Evolutionary conservation across 2,888 invertebrate species (phyloP), one percentile per base, ranked within the genome.

Genomic region (Blastobasis lacticolella): DNA sequence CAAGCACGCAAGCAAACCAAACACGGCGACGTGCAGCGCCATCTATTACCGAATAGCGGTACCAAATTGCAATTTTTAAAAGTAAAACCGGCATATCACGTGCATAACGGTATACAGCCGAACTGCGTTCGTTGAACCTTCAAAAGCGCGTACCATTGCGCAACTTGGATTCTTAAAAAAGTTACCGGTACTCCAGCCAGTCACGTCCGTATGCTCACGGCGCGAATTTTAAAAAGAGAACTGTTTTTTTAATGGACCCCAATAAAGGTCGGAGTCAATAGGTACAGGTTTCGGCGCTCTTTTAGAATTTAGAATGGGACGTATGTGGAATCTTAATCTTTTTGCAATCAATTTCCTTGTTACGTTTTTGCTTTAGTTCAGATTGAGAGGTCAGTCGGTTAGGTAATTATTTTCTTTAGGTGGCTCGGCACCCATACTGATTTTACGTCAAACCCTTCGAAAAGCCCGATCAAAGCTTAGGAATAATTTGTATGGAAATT

Each of bases 31-130:
- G 54, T 62, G 69, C 61, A 73, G 62, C 71, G 75, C 76, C 71
- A 78, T 84, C 87, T 86, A 62, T 71, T 71, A 70, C 58, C 68
- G 57, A 58, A 72, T 87, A 86, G 87, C 85, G 78, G 80, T 75
- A 86, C 70, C 67, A 77, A 71, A 73, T 77, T 66, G 78, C 78
- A 66, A 79, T 78, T 80, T 23, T 76, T 78, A 82, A 85, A 86
- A 85, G 85, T 84, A 87, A 85, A 84, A 84, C 73, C 70, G 65
- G 66, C 67, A 59, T 50, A 64, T 79, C 81, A 82, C 81, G 80
- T 77, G 77, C 81, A 75, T 86, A 88, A 86, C 86, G 87, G 88
- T 69, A 76, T 67, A 73, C 69, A 71, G 79, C 78, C 80, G 72
- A 85, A 87, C 75, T 75, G 74, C 73, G 85, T 72, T 71, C 83